A percentile compares a stretch with the other conserved stretches of the same genome.
phyloP scores from a whole-genome alignment of 2,113 vertebrate genomes.

The Pseudorasbora parva region DNA sequence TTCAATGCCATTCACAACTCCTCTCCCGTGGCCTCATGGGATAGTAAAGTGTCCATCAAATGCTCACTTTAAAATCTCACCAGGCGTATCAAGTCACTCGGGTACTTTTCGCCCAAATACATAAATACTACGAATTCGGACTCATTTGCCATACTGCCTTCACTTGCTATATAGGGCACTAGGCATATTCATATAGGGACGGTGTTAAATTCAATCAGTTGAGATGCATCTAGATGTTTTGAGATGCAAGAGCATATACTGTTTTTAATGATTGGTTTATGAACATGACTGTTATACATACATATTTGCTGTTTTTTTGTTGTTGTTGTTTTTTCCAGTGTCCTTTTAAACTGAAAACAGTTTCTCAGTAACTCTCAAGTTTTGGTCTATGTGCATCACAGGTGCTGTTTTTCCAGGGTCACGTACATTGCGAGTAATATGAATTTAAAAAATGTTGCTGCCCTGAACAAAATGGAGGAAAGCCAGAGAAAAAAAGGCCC shows the following conservation, averaged over 20 bases:
- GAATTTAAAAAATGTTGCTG: neutral
- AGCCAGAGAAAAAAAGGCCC: neutral
- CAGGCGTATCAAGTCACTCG: neutral
- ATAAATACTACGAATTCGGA: too few species aligned
- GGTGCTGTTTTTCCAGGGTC: neutral
- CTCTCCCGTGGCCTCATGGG: neutral
- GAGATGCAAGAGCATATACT: neutral
- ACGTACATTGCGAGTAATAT: neutral
- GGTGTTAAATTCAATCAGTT: neutral
- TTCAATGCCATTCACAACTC: neutral
- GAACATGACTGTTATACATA: neutral
- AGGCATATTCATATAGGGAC: too few species aligned
- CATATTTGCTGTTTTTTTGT: neutral
- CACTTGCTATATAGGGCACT: too few species aligned
- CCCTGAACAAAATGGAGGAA: slow-evolving; percentile 18
- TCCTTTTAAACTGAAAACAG: neutral
- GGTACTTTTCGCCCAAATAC: too few species aligned
- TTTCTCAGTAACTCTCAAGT: neutral
- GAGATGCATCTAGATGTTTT: neutral
- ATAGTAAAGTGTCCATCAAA: neutral
- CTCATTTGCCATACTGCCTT: too few species aligned
- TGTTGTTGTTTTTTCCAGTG: too few species aligned
- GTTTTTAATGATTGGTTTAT: neutral
- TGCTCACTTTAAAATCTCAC: neutral
- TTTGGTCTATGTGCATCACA: neutral